Evolutionary conservation across 2,113 vertebrate genomes (phyloP).

Genomic region (Poeciliopsis prolifica): DNA sequence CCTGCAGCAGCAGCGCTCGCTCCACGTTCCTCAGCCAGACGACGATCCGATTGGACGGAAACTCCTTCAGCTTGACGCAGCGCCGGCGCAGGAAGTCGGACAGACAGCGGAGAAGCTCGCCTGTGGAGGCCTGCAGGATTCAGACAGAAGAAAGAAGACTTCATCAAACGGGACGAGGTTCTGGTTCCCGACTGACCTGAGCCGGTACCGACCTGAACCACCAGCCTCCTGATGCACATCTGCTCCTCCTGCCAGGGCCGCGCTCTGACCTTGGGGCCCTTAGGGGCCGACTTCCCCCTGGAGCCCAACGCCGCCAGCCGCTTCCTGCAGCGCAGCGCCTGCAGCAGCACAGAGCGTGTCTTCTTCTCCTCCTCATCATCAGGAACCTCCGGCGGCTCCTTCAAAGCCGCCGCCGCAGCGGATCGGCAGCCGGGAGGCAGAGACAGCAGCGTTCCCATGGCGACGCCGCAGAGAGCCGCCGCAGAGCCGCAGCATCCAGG

Average conservation of each 20-base stretch:
- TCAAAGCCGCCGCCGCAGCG: conserved; percentile 72
- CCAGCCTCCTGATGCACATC: no score
- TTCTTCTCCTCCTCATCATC: no score
- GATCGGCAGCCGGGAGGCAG: conserved; percentile 78
- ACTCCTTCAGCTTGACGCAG: conserved; percentile 90
- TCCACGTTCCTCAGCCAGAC: conserved; percentile 96
- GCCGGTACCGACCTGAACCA: no score
- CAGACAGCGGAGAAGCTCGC: conserved; percentile 93
- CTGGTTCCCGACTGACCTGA: no score
- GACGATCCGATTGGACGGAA: conserved; percentile 84
- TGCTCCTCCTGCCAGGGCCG: no score
- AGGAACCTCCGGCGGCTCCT: conserved; percentile 55
- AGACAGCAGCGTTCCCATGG: conserved; percentile 92
- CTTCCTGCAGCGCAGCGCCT: no score
- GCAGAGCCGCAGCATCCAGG: conserved; percentile 15
- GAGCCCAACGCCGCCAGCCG: no score
- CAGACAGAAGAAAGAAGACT: no score
- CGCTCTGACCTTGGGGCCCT: no score
- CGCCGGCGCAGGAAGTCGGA: conserved; percentile 94
- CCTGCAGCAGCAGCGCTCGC: conserved; percentile 92
- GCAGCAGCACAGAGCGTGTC: no score
- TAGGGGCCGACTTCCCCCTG: no score
- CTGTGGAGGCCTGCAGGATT: conserved; percentile 90
- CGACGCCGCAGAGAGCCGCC: conserved; percentile 30
- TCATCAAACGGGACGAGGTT: no score